Evolutionary conservation across 2,113 vertebrate genomes (phyloP), one percentile per base, ranked within the genome.

Genomic region (Alouatta palliata): DNA sequence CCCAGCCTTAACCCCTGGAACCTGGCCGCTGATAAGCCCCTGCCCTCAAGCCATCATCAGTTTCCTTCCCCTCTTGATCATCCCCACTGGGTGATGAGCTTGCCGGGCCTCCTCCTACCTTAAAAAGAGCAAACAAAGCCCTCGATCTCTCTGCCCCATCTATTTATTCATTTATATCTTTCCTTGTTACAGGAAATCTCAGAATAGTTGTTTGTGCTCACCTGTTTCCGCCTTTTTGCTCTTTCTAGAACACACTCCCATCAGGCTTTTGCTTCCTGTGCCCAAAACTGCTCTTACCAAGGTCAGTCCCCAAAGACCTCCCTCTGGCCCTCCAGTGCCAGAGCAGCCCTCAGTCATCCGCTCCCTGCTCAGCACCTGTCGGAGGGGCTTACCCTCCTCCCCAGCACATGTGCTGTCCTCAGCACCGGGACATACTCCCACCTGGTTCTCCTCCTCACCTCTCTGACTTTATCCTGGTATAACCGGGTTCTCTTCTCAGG

Each of bases 381-480:
- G 10, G 37, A 49, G 37, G 32, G 76, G 14, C 61, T n/a, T 54
- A 30, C 12, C 76, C 79, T 27, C 27, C 73, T 25, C 58, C 58
- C 49, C 4, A 25, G 49, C 52, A 54, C 47, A 27, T 11, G 4
- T 21, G 16, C 30, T 25, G 58, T 27, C 82, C 82, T 73, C 8
- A 6, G 9, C 40, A 66, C 70, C 0, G 0, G 37, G 58, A 37
- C 37, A 49, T 0, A 0, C 32, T n/a, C 35, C 47, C 19, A 0
- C 37, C 37, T 3, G 61, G 45, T 23, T 45, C 77, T 47, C 66
- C n/a, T 37, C 49, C 8, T 95, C 96, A 54, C 25, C 5, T 3
- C 40, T 49, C 30, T 8, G 14, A 68, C 40, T 58, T 88, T n/a
- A 20, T 37, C 12, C 23, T 12, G 30, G 35, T 3, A 30, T 7